These are phyloP conservation scores for Anodontia alba DNA, from an alignment of 2,888 invertebrate species.

Conservation along the genomic window DNA sequence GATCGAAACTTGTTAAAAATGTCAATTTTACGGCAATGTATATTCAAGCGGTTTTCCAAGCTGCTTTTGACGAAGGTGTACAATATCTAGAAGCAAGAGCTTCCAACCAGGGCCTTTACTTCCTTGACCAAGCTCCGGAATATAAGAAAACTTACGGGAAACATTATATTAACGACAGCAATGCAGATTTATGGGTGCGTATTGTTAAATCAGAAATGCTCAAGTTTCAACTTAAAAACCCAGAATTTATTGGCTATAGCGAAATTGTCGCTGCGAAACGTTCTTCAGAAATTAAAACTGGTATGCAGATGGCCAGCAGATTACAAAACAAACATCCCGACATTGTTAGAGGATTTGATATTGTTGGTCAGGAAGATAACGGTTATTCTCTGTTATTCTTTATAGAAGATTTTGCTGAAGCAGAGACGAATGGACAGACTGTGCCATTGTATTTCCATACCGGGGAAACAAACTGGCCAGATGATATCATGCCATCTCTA, in stretches of 20 bases:
- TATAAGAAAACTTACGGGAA: constrained; percentile 33
- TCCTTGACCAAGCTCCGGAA: constrained; percentile 30
- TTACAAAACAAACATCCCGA: constrained; percentile 41
- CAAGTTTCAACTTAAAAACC: constrained; percentile 36
- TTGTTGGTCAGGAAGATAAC: constrained; percentile 50
- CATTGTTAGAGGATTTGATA: constrained; percentile 52
- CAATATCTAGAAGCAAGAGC: constrained; percentile 55
- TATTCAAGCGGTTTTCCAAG: constrained; percentile 43
- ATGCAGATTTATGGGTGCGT: constrained; percentile 37
- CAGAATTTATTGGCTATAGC: constrained; percentile 54
- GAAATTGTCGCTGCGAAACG: constrained; percentile 43
- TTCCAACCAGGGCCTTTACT: constrained; percentile 31
- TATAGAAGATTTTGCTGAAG: constrained; percentile 44
- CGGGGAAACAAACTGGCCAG: constrained; percentile 60
- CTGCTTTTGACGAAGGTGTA: constrained; percentile 50
- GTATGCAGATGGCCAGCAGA: constrained; percentile 27
- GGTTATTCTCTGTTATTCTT: constrained; percentile 56
- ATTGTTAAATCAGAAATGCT: constrained; percentile 22
- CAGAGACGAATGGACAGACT: background rate
- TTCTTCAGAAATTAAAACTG: background rate
- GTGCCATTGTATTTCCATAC: constrained; percentile 55
- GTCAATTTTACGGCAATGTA: constrained; percentile 36
- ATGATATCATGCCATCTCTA: constrained; percentile 49
- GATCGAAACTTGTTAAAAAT: constrained; percentile 34
- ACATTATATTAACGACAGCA: constrained; percentile 35